Conservation (phyloP, 92 coral and sea anemone genomes). For the Phenganax marumi region DNA sequence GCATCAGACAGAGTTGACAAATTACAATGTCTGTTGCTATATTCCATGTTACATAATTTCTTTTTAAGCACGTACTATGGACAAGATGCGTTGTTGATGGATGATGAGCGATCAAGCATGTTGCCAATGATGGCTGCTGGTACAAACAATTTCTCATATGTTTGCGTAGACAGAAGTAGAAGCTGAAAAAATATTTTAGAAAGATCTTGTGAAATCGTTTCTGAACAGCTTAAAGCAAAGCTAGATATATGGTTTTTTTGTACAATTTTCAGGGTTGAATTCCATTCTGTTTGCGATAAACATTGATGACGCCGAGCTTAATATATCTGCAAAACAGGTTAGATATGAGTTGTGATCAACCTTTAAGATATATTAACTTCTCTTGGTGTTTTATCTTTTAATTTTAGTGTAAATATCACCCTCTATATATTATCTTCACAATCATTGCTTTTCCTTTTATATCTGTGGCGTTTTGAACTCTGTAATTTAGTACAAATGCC, state of each 20-base stretch:
- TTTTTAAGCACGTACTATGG: conserved; percentile 74
- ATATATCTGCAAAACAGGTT: conserved; percentile 70
- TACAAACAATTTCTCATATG: not conserved
- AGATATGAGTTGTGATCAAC: not conserved
- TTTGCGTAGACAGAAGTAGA: not conserved
- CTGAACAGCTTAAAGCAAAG: not conserved
- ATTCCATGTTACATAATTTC: not conserved
- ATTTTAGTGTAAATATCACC: no score
- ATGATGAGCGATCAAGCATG: conserved; percentile 94
- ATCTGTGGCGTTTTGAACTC: no score
- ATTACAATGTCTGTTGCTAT: no score
- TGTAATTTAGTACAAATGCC: no score
- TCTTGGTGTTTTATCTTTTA: no score
- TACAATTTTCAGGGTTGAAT: conserved; percentile 65
- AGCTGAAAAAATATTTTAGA: not conserved
- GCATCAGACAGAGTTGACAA: no score
- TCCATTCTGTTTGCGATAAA: conserved; percentile 90
- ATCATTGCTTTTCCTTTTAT: no score
- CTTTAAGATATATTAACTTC: not conserved
- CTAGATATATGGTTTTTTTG: not conserved
- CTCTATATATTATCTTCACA: no score
- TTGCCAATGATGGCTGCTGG: conserved; percentile 99
- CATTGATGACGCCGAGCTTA: conserved; percentile 84
- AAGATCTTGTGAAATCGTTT: not conserved
- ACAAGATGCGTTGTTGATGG: conserved; percentile 79